Evolutionary conservation across 2,797 vertebrate species (phyloP), one percentile per base, ranked within the genome.

Genomic region (Pipistrellus kuhlii): DNA sequence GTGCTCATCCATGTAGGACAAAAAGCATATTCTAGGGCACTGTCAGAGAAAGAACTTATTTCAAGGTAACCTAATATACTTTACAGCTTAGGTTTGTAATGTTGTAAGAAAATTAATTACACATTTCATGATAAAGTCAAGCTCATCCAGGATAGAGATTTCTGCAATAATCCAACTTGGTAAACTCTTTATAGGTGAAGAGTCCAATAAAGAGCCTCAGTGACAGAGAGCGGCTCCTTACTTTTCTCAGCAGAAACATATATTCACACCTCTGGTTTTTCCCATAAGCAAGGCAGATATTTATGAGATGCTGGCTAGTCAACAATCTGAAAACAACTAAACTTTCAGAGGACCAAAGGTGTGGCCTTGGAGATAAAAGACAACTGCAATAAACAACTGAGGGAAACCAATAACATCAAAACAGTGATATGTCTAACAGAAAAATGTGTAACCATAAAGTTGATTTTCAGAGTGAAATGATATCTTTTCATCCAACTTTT

Each of bases 101-200:
- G 8, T 12, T 46, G 18, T 21, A 11, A 91, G n/a, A 62, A 92
- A 94, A 59, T 82, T 71, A 93, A 46, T 73, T 77, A 75, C 2
- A 87, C 0, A 10, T 53, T 66, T 95, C 88, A 92, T n/a, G 35
- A 76, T 35, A 88, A 83, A 94, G 78, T 72, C 57, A 85, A 83
- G 20, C 6, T 91, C 57, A 68, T 62, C 1, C 2, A 46, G 20
- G 32, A 12, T 41, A 83, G 41, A 53, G 27, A 20, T 1, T 25
- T 62, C n/a, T 64, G 8, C 27, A 55, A 82, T 8, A 48, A 38
- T 57, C 10, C 84, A 53, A 41, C 0, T 76, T 35, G 44, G 41
- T 66, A 5, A 14, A 25, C 18, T 59, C 3, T 62, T 21, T 69
- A 27, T 53, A 59, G 9, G 35, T 51, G 48, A 89, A 55, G 8